Percentiles rank a stretch among this genome's conserved stretches.
Conservation (phyloP, 1,140 invertebrate species). For the Mya arenaria region DNA sequence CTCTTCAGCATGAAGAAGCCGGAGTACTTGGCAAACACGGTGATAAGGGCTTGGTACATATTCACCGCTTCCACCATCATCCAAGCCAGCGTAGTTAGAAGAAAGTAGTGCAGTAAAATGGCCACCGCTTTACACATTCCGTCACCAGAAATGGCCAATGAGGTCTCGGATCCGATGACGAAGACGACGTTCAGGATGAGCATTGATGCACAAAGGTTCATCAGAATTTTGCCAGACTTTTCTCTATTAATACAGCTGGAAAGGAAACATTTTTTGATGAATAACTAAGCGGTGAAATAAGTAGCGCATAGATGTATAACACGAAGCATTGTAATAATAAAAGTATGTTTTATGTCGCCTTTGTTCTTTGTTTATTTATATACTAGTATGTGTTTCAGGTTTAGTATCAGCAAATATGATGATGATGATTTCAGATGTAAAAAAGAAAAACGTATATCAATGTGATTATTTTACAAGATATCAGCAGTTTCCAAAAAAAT, state of each 20-base stretch:
- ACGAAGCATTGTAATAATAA: too few species aligned
- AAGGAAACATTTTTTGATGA: background rate
- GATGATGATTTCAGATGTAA: too few species aligned
- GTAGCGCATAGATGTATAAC: too few species aligned
- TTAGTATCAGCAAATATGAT: too few species aligned
- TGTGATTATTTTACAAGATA: too few species aligned
- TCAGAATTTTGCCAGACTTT: slow-evolving; percentile 83
- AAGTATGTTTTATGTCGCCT: too few species aligned
- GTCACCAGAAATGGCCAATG: slow-evolving; percentile 58
- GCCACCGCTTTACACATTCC: slow-evolving; percentile 76
- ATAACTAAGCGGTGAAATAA: too few species aligned
- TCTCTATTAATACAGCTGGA: slow-evolving; percentile 82
- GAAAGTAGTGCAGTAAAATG: slow-evolving; percentile 82
- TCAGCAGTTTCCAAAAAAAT: too few species aligned
- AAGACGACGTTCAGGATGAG: slow-evolving; percentile 82
- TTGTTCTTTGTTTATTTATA: too few species aligned
- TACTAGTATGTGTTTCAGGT: too few species aligned
- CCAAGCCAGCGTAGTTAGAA: slow-evolving; percentile 83
- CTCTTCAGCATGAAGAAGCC: slow-evolving; percentile 83
- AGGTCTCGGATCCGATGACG: slow-evolving; percentile 78
- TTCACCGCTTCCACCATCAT: slow-evolving; percentile 84
- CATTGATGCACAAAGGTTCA: slow-evolving; percentile 83
- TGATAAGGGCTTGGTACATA: slow-evolving; percentile 84
- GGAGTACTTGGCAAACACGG: slow-evolving; percentile 83
- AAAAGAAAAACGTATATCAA: too few species aligned